Conservation (phyloP, 2,113 vertebrate genomes). For the Penelope pileata region DNA sequence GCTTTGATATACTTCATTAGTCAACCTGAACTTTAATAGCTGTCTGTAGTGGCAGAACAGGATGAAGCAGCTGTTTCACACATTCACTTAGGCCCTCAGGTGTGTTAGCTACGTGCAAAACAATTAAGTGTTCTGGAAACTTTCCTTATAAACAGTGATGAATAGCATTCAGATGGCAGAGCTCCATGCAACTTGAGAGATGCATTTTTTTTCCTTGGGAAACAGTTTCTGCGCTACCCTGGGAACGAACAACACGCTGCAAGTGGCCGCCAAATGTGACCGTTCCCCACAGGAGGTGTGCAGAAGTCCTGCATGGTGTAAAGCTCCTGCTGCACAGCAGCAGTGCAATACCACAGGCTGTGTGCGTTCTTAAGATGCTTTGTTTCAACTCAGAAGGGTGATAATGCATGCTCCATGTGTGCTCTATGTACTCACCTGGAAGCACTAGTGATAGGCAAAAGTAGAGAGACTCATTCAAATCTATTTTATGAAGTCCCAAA, state of each 20-base stretch:
- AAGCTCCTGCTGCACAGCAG: background rate
- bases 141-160: constrained; percentile 18
- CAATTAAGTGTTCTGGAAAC: constrained; percentile 36
- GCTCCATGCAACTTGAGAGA: background rate
- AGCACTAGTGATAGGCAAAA: background rate
- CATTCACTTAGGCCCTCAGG: background rate
- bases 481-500: background rate
- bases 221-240: background rate
- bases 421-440: background rate
- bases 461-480: background rate
- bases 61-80: constrained; percentile 41
- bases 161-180: background rate
- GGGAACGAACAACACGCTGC: background rate
- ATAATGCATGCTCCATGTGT: background rate
- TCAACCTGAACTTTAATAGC: constrained; percentile 3
- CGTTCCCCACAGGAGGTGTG: background rate
- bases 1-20: constrained; percentile 27
- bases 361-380: background rate
- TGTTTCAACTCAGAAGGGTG: background rate
- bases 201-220: background rate
- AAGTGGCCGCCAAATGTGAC: background rate
- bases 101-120: constrained; percentile 13
- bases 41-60: constrained; percentile 33
- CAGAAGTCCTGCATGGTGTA: background rate
- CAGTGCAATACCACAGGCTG: background rate